A percentile compares a stretch with the other conserved stretches of the same genome.
These are phyloP conservation scores for Boloria euphrosyne DNA, from an alignment of 2,888 invertebrate genomes.

Conservation along the genomic window DNA sequence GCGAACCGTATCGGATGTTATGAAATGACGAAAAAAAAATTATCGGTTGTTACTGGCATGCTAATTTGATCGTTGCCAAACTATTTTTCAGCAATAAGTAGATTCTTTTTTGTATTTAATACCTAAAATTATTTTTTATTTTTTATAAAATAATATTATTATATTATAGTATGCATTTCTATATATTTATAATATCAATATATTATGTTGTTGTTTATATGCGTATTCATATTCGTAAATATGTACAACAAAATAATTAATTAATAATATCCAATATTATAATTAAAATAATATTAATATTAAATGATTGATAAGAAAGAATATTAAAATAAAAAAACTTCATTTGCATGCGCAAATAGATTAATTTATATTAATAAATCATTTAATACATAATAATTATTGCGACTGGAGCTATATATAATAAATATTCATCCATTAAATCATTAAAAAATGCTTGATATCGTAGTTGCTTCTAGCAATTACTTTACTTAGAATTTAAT, in stretches of 20 bases:
- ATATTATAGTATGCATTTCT: too few relatives aligned
- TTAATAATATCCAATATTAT: too few relatives aligned
- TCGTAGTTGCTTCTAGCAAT: neutral
- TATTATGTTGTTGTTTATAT: too few relatives aligned
- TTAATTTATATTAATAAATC: neutral
- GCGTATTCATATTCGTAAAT: too few relatives aligned
- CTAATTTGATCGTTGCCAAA: constrained; percentile 66
- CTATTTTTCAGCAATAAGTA: constrained; percentile 34
- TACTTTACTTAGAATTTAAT: neutral
- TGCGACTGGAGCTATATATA: constrained; percentile 4
- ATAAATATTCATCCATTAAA: constrained; percentile 18
- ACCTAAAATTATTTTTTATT: too few relatives aligned
- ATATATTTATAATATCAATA: too few relatives aligned
- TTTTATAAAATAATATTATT: too few relatives aligned
- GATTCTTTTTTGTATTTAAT: constrained; percentile 10
- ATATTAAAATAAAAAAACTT: neutral
- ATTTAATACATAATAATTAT: constrained; percentile 10
- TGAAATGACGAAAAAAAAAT: constrained; percentile 64
- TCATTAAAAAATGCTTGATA: neutral
- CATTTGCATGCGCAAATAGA: neutral
- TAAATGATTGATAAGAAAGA: too few relatives aligned
- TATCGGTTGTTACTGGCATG: constrained; percentile 67
- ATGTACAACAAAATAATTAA: too few relatives aligned
- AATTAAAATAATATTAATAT: too few relatives aligned
- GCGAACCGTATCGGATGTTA: constrained; percentile 71